These are phyloP conservation scores for Catostomus latipinnis DNA, from an alignment of 2,797 vertebrate genomes.

Conservation along the genomic window DNA sequence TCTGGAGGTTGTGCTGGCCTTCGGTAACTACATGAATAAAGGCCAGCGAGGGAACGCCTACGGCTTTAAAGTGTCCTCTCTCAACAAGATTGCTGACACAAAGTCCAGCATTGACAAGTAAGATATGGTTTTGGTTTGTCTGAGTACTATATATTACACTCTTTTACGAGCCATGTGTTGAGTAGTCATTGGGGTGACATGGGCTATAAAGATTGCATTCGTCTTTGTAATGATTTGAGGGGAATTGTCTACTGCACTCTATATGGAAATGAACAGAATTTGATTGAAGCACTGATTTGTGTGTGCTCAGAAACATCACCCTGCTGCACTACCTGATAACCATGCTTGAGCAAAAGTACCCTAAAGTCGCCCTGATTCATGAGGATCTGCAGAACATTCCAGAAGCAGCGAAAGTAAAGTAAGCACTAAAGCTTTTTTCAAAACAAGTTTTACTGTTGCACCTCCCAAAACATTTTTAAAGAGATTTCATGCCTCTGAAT, in stretches of 20 bases:
- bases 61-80: slow-evolving; percentile 91
- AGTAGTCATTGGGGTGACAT: neutral
- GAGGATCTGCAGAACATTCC: slow-evolving; percentile 84
- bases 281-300: neutral
- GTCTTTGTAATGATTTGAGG: too few relatives aligned
- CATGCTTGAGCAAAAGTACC: slow-evolving; percentile 89
- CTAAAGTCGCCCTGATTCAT: slow-evolving; percentile 81
- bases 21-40: slow-evolving; percentile 98
- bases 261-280: neutral
- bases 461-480: neutral
- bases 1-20: slow-evolving; percentile 89
- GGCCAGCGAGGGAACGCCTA: slow-evolving; percentile 93
- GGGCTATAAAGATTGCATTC: too few relatives aligned
- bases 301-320: slow-evolving; percentile 80
- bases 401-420: slow-evolving; percentile 89
- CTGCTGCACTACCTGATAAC: slow-evolving; percentile 95
- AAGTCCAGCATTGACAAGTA: slow-evolving; percentile 96
- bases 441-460: neutral
- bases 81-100: slow-evolving; percentile 95
- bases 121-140: slow-evolving; percentile 45
- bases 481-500: neutral
- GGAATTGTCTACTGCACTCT: too few relatives aligned
- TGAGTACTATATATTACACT: neutral
- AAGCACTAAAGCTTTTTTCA: slow-evolving; percentile 60
- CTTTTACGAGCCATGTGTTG: neutral